Conservation (phyloP, 1,140 invertebrate species). For the Andricus grossulariae region DNA sequence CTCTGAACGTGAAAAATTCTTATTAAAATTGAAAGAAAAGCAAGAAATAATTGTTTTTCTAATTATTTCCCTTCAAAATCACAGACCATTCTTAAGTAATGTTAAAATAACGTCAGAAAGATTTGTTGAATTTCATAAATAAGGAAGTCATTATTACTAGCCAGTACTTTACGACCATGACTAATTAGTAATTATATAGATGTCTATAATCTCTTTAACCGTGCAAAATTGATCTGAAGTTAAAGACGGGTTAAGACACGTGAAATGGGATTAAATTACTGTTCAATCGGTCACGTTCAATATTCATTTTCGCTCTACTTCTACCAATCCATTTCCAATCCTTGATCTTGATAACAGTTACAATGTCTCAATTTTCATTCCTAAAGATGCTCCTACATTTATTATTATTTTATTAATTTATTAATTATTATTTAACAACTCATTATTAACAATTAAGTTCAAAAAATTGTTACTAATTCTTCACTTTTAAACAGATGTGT, state of each 20-base stretch:
- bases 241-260: neutral
- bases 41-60: no score
- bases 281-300: conserved; percentile 6
- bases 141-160: conserved; percentile 12
- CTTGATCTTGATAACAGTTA: neutral
- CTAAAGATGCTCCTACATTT: no score
- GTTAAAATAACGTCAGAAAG: neutral
- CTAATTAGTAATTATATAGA: conserved; percentile 11
- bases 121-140: neutral
- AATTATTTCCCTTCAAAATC: no score
- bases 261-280: conserved; percentile 6
- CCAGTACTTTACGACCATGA: neutral
- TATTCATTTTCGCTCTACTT: neutral
- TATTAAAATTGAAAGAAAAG: no score
- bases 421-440: no score
- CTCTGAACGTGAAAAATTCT: no score
- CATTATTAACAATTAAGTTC: no score
- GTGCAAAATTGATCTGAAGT: conserved; percentile 12
- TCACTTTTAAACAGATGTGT: no score
- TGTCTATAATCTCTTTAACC: conserved; percentile 20
- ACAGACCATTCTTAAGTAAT: no score
- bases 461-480: no score
- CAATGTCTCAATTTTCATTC: no score
- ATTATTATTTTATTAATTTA: no score
- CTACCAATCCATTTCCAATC: neutral